Evolutionary conservation across 1,140 invertebrate genomes (phyloP).

Genomic region (Microplitis demolitor): DNA sequence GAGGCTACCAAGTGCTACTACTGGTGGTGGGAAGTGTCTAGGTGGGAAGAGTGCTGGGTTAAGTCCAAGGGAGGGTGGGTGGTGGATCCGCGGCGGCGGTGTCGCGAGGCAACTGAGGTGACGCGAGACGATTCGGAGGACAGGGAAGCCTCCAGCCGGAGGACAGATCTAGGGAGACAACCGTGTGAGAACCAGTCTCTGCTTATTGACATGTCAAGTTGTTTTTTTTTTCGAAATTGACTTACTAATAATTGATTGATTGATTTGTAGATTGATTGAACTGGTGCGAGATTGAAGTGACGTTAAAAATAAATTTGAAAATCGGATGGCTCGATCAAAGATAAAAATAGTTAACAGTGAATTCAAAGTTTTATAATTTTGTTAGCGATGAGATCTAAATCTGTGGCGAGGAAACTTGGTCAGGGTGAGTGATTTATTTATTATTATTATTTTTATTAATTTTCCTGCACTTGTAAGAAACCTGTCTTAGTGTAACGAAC

Average conservation of each 20-base stretch:
- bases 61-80: too few relatives aligned
- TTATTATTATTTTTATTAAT: conserved; percentile 11
- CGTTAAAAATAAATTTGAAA: too few relatives aligned
- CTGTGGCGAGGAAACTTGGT: conserved; percentile 59
- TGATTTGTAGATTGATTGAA: neutral
- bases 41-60: too few relatives aligned
- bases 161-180: conserved; percentile 41
- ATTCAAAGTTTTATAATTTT: conserved; percentile 40
- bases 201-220: neutral
- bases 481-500: too few relatives aligned
- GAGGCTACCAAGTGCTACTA: too few relatives aligned
- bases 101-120: conserved; percentile 1
- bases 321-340: conserved; percentile 48
- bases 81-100: too few relatives aligned
- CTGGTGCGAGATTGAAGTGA: neutral
- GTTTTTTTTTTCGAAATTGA: neutral
- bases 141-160: conserved; percentile 45
- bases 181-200: neutral
- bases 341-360: conserved; percentile 38
- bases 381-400: conserved; percentile 61
- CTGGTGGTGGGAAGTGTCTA: too few relatives aligned
- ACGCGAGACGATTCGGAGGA: conserved; percentile 34
- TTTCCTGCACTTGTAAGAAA: too few relatives aligned
- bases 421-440: conserved; percentile 54
- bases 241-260: neutral